Evolutionary conservation across 2,797 vertebrate species (phyloP), one percentile per base, ranked within the genome.

Genomic region (Carduelis carduelis): DNA sequence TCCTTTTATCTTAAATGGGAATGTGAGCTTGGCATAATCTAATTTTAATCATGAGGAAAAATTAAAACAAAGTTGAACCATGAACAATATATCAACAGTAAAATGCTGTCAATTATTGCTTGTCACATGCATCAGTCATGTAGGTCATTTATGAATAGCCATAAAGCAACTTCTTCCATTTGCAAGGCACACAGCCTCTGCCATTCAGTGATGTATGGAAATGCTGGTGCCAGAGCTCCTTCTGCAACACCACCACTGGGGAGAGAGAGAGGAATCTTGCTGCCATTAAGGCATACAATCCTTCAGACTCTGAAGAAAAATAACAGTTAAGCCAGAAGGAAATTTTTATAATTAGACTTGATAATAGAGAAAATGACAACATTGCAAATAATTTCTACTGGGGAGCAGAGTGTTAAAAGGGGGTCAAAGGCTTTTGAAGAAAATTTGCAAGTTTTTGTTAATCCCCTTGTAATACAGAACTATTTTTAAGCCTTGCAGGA

Each of bases 81-180:
- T 41, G 28, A 92, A 68, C 60, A 74, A 64, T 86, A 84, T 89
- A 93, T 96, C 81, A 93, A 15, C 20, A 60, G 23, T 44, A 55
- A 95, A 90, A 83, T 64, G 20, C 46, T 70, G 89, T 56, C 72
- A 84, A 46, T 95, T 96, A 64, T 53, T 77, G 49, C 68, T 66
- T 80, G 64, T 83, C 71, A 85, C 0, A 0, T 44, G 32, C 87
- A 79, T 89, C n/a, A 39, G 47, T 74, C 81, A 47, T 46, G 57
- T 13, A 63, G 41, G 44, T 72, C 6, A 0, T 68, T 91, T 80
- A 91, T 80, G 76, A 94, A 65, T 22, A 70, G 52, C 34, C 68
- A 49, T 83, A 89, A 96, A 92, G 57, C 27, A 93, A 85, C n/a
- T 89, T 87, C 66, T 95, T 91, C 83, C 53, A 74, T 44, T 83